Evolutionary conservation across 2,113 vertebrate genomes (phyloP).

Genomic region (Paraplagusia blochii): DNA sequence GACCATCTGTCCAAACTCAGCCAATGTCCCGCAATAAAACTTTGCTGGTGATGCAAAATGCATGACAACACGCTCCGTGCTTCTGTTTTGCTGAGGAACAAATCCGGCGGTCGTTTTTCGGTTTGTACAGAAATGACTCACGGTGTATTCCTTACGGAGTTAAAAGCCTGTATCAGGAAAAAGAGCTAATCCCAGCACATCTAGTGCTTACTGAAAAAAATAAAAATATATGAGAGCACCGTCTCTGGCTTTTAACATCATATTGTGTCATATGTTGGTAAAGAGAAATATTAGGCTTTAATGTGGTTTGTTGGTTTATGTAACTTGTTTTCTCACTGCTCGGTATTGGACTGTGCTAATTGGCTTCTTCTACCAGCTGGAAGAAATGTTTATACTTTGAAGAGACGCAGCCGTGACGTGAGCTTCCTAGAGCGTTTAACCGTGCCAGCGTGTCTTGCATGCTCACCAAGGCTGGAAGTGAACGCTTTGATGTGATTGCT

Average conservation of each 20-base stretch:
- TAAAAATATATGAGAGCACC: background rate
- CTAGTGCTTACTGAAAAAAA: slow-evolving; percentile 1
- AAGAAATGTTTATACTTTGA: slow-evolving; percentile 68
- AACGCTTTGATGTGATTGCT: slow-evolving; percentile 80
- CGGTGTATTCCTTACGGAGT: slow-evolving; percentile 20
- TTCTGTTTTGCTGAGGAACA: slow-evolving; percentile 13
- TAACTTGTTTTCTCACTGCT: slow-evolving; percentile 17
- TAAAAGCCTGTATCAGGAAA: slow-evolving; percentile 14
- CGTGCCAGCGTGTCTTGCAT: slow-evolving; percentile 66
- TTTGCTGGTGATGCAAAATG: slow-evolving; percentile 40
- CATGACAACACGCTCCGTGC: slow-evolving; percentile 22
- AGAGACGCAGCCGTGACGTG: slow-evolving; percentile 56
- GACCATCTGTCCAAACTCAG: slow-evolving; percentile 60
- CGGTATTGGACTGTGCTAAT: slow-evolving; percentile 59
- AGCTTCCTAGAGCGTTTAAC: slow-evolving; percentile 59
- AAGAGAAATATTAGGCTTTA: slow-evolving; percentile 1
- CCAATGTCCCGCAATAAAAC: slow-evolving; percentile 47
- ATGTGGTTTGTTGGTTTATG: background rate
- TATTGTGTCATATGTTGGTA: background rate
- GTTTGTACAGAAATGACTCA: slow-evolving; percentile 35
- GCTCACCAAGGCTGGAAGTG: slow-evolving; percentile 70
- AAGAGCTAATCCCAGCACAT: slow-evolving; percentile 4
- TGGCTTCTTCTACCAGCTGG: slow-evolving; percentile 59
- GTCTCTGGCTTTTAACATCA: background rate
- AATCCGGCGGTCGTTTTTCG: slow-evolving; percentile 27